phyloP scores from a whole-genome alignment of 1,140 invertebrate species.

The Pachyrhynchus sulphureomaculatus region DNA sequence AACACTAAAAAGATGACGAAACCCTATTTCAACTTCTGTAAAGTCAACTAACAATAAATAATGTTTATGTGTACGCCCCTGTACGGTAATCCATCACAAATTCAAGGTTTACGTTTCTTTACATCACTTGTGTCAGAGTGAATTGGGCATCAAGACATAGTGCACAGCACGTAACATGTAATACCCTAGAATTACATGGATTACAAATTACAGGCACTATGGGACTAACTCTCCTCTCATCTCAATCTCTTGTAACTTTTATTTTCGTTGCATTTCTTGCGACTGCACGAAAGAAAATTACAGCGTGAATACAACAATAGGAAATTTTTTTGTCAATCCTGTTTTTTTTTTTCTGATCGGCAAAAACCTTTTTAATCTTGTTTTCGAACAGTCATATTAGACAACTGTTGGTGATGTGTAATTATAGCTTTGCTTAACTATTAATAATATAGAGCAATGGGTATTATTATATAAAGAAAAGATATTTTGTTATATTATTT shows the following conservation, averaged over 20 bases:
- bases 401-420: too few relatives aligned
- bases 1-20: too few relatives aligned
- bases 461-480: too few relatives aligned
- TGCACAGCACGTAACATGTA: conserved; percentile 1
- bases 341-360: neutral
- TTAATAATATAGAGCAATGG: too few relatives aligned
- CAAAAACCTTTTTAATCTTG: too few relatives aligned
- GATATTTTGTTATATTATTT: too few relatives aligned
- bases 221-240: neutral
- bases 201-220: conserved; percentile 6
- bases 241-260: conserved; percentile 1
- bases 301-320: neutral
- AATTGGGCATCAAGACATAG: conserved; percentile 1
- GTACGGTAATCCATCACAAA: too few relatives aligned
- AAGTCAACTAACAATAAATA: too few relatives aligned
- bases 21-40: too few relatives aligned
- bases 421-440: too few relatives aligned
- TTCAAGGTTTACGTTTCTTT: neutral
- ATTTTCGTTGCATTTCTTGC: neutral
- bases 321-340: neutral
- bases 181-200: conserved; percentile 2
- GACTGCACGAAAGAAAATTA: neutral
- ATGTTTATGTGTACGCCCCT: too few relatives aligned
- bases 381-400: too few relatives aligned
- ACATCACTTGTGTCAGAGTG: conserved; percentile 2